Conservation (phyloP, 2,113 vertebrate genomes). For the Spea multiplicata region DNA sequence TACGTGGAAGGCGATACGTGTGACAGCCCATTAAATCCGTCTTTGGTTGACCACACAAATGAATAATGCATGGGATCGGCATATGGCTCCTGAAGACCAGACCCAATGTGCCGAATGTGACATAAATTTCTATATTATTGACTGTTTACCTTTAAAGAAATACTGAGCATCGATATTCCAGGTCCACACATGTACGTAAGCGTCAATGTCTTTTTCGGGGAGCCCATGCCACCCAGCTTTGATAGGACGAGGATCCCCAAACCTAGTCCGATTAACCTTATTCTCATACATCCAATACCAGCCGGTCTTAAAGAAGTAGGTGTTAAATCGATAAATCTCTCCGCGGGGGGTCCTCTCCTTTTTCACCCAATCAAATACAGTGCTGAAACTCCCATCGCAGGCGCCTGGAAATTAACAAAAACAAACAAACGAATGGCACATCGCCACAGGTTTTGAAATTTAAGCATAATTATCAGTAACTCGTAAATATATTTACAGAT, state of each 20-base stretch:
- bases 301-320: conserved; percentile 50
- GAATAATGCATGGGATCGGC: too few species aligned
- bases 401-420: conserved; percentile 10
- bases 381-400: conserved; percentile 47
- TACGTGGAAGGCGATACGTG: too few species aligned
- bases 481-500: too few species aligned
- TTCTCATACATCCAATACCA: conserved; percentile 55
- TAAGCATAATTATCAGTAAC: too few species aligned
- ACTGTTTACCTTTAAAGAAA: conserved; percentile 46
- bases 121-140: too few species aligned
- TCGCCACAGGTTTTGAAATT: too few species aligned
- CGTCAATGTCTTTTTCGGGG: conserved; percentile 40
- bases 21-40: too few species aligned
- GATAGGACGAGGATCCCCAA: conserved; percentile 49
- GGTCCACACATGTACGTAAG: conserved; percentile 48
- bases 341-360: conserved; percentile 32
- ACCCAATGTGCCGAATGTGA: too few species aligned
- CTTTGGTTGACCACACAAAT: too few species aligned
- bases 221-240: conserved; percentile 41
- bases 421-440: too few species aligned
- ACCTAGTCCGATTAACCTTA: conserved; percentile 44
- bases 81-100: too few species aligned
- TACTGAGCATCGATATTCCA: conserved; percentile 50
- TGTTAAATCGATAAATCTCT: conserved; percentile 48
- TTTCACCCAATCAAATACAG: conserved; percentile 49